Evolutionary conservation across 1,140 invertebrate species (phyloP).

Genomic region (Ctenoplectra terminalis): DNA sequence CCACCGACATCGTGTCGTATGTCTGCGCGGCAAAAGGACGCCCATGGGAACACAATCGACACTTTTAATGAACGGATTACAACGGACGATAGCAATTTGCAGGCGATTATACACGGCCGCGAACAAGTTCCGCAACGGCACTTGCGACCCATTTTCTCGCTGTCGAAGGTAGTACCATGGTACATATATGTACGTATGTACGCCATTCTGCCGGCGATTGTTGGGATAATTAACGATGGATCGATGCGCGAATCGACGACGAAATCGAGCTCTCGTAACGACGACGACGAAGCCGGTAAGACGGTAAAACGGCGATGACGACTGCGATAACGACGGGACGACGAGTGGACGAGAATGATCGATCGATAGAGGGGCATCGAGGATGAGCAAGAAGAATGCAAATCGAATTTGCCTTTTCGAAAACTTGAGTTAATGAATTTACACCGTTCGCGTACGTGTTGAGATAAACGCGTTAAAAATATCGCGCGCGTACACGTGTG

Average conservation of each 20-base stretch:
- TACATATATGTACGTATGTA: no score
- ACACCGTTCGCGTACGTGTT: not conserved
- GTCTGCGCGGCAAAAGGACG: constrained; percentile 30
- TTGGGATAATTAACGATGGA: constrained; percentile 27
- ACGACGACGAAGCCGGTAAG: not conserved
- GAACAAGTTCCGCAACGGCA: constrained; percentile 20
- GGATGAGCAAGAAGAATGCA: not conserved
- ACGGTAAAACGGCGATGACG: not conserved
- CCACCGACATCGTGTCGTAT: constrained; percentile 5
- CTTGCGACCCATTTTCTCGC: constrained; percentile 20
- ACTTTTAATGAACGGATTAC: constrained; percentile 50
- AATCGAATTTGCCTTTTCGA: not conserved
- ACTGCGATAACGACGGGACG: not conserved
- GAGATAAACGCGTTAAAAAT: not conserved
- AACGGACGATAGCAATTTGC: constrained; percentile 46
- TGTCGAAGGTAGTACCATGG: not conserved
- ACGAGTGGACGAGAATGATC: constrained; percentile 1
- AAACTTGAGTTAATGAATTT: not conserved
- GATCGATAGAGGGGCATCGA: not conserved
- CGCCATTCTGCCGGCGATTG: no score
- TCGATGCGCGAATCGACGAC: not conserved
- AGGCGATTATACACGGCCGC: constrained; percentile 24
- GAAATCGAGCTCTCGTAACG: not conserved
- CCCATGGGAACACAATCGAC: constrained; percentile 48
- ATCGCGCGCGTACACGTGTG: not conserved